Percentiles rank a stretch among this genome's conserved stretches.
phyloP scores from a whole-genome alignment of 2,888 invertebrate genomes.

The Hirudinaria manillensis region DNA sequence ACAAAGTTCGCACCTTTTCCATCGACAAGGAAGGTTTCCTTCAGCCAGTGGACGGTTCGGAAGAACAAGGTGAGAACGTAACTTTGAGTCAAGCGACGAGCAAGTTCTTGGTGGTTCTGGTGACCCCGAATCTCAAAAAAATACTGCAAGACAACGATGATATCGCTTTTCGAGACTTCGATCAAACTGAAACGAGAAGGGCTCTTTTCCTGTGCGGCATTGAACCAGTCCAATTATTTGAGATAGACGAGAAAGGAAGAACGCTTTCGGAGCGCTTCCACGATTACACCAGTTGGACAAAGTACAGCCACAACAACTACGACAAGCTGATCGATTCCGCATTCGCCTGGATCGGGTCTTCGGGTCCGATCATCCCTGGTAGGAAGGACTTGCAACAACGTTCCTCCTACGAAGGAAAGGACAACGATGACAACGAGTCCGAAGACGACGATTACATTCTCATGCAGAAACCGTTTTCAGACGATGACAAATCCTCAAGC shows the following conservation, averaged over 20 bases:
- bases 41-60: not conserved
- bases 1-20: not conserved
- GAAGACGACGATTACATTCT: not conserved
- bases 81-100: not conserved
- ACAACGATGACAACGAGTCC: constrained; percentile 11
- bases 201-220: constrained; percentile 78
- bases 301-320: constrained; percentile 14
- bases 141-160: not conserved
- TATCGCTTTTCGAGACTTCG: not conserved
- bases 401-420: not conserved
- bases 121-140: not conserved
- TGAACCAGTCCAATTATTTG: constrained; percentile 75
- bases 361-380: not conserved
- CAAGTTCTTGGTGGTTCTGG: constrained; percentile 11
- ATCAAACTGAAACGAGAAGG: constrained; percentile 57
- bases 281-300: constrained; percentile 8
- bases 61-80: not conserved
- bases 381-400: not conserved
- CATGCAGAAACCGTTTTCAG: not conserved
- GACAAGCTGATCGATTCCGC: not conserved
- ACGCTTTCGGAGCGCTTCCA: constrained; percentile 11
- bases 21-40: not conserved
- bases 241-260: not conserved
- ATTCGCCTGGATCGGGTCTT: not conserved
- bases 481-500: too few relatives aligned